Evolutionary conservation across 1,140 invertebrate genomes (phyloP).

Genomic region (Subanguina moxae): DNA sequence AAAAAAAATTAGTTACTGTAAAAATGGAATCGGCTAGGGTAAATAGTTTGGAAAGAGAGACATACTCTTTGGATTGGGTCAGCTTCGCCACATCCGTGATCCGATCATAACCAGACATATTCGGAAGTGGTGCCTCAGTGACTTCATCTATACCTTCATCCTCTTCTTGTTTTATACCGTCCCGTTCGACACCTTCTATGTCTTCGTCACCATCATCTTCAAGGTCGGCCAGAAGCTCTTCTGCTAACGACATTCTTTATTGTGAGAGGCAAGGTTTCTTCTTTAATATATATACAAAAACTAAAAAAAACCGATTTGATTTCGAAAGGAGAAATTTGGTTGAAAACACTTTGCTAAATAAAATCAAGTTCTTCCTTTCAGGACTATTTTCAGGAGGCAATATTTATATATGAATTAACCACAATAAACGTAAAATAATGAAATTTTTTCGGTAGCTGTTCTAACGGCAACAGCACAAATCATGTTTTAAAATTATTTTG

Average conservation of each 20-base stretch:
- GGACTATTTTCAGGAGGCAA: no score
- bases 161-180: conserved; percentile 32
- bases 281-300: no score
- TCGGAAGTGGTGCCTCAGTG: conserved; percentile 42
- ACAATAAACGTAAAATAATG: no score
- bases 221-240: conserved; percentile 57
- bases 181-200: conserved; percentile 31
- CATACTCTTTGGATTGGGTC: conserved; percentile 35
- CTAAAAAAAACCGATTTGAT: no score
- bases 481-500: no score
- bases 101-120: conserved; percentile 29
- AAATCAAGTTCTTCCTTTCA: no score
- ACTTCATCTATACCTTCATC: conserved; percentile 55
- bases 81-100: conserved; percentile 52
- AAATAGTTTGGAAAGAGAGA: conserved; percentile 3
- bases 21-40: background rate
- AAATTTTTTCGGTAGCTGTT: no score
- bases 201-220: conserved; percentile 55
- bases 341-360: no score
- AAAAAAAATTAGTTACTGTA: background rate
- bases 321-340: no score
- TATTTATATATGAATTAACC: no score
- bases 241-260: conserved; percentile 57
- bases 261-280: no score
- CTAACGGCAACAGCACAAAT: no score